A percentile compares a stretch with the other conserved stretches of the same genome.
Conservation (phyloP, 2,888 invertebrate genomes). For the Himalopsyche tibetana region DNA sequence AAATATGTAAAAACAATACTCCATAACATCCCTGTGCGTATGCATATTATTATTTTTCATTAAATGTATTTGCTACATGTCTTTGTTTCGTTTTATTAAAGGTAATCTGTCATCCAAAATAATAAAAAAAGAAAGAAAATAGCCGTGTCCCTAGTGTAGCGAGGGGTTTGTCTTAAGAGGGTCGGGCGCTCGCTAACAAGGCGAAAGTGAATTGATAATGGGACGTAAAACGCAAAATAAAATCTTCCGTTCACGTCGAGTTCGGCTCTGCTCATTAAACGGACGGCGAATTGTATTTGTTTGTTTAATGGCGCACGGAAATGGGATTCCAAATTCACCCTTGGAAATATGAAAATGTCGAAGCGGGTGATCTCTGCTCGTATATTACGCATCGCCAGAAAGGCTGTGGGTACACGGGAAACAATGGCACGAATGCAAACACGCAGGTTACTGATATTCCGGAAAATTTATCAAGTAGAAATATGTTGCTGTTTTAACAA, state of each 20-base stretch:
- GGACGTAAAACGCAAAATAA: background rate
- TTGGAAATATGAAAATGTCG: constrained; percentile 36
- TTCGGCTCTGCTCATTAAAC: background rate
- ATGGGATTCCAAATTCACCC: constrained; percentile 21
- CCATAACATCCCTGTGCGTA: no score
- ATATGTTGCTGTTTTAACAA: no score
- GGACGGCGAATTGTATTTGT: constrained; percentile 24
- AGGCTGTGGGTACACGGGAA: background rate
- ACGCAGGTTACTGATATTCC: no score
- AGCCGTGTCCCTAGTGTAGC: background rate
- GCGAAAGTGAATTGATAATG: background rate
- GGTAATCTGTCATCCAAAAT: background rate
- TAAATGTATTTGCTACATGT: no score
- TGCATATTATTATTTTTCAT: no score
- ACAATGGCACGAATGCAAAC: no score
- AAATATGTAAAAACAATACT: no score
- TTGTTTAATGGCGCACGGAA: constrained; percentile 18
- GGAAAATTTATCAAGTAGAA: no score
- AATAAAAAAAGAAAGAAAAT: no score
- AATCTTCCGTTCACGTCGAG: background rate
- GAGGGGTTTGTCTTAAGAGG: background rate
- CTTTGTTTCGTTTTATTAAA: no score
- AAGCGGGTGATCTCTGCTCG: background rate
- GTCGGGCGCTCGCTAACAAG: background rate
- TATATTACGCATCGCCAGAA: background rate